Percentiles rank a stretch among this genome's conserved stretches.
Evolutionary conservation across 2,888 invertebrate species (phyloP).

Genomic region (Tipula lateralis): DNA sequence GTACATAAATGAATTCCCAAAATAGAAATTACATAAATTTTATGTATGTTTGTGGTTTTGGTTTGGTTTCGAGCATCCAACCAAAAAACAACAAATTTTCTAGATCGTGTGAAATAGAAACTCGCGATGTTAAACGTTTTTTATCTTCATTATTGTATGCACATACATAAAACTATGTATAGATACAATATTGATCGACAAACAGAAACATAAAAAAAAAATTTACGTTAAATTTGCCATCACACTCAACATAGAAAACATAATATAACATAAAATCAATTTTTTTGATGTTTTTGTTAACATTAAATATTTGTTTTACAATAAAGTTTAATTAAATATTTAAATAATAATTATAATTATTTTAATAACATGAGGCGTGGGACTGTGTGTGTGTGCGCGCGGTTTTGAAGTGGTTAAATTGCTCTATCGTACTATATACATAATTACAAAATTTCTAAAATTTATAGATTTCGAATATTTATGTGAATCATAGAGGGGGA

Average conservation of each 20-base stretch:
- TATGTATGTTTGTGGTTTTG: not conserved
- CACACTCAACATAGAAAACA: not conserved
- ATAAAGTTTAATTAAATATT: constrained; percentile 11
- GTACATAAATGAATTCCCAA: not conserved
- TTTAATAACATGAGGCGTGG: not conserved
- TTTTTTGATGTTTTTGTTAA: not conserved
- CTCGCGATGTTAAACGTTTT: not conserved
- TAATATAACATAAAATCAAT: not conserved
- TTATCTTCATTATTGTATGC: not conserved
- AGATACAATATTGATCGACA: not conserved
- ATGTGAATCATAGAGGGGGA: too few relatives aligned
- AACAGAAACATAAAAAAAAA: not conserved
- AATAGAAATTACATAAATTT: not conserved
- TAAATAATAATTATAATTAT: not conserved
- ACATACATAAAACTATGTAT: not conserved
- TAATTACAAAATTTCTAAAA: too few relatives aligned
- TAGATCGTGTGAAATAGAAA: constrained; percentile 11
- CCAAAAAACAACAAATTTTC: not conserved
- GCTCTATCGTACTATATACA: not conserved
- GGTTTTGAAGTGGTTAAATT: not conserved
- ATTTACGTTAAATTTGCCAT: not conserved
- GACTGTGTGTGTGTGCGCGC: not conserved
- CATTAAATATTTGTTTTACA: constrained; percentile 11
- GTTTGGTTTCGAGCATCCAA: not conserved
- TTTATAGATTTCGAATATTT: too few relatives aligned